Percentiles rank a stretch among this genome's conserved stretches.
phyloP scores from a whole-genome alignment of 2,113 vertebrate genomes.

The Meleagris gallopavo region DNA sequence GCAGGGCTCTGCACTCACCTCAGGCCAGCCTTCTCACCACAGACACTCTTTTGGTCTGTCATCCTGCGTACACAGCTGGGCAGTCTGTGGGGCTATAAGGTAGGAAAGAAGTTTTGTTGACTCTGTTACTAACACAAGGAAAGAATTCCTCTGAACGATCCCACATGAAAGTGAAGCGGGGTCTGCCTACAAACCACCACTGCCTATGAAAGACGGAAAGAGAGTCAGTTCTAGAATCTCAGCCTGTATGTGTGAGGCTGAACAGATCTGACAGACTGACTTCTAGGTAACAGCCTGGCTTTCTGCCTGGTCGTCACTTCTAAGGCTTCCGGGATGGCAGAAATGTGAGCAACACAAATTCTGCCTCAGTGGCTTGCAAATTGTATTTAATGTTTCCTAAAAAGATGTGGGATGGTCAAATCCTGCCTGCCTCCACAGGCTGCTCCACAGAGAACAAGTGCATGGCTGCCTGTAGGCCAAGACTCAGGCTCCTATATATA shows the following conservation, averaged over 20 bases:
- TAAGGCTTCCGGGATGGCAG: neutral
- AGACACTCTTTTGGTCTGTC: neutral
- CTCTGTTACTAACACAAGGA: neutral
- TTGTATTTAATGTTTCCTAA: neutral
- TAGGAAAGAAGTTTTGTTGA: neutral
- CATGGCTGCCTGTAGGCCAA: neutral
- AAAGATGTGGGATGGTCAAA: constrained; percentile 1
- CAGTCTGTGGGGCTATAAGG: neutral
- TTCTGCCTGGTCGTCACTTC: neutral
- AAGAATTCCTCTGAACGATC: neutral
- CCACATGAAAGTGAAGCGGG: neutral
- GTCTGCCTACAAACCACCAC: neutral
- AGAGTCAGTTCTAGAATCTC: neutral
- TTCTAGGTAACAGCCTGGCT: constrained; percentile 29
- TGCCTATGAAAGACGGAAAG: neutral
- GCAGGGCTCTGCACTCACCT: neutral
- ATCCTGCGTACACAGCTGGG: neutral
- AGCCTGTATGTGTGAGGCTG: neutral
- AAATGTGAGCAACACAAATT: neutral
- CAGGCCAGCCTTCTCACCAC: neutral
- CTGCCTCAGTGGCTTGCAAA: neutral
- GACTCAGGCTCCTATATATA: neutral
- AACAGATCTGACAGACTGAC: neutral
- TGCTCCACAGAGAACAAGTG: neutral
- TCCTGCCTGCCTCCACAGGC: neutral